A percentile compares a stretch with the other conserved stretches of the same genome.
phyloP scores from a whole-genome alignment of 1,140 invertebrate genomes.

The Nasonia giraulti region DNA sequence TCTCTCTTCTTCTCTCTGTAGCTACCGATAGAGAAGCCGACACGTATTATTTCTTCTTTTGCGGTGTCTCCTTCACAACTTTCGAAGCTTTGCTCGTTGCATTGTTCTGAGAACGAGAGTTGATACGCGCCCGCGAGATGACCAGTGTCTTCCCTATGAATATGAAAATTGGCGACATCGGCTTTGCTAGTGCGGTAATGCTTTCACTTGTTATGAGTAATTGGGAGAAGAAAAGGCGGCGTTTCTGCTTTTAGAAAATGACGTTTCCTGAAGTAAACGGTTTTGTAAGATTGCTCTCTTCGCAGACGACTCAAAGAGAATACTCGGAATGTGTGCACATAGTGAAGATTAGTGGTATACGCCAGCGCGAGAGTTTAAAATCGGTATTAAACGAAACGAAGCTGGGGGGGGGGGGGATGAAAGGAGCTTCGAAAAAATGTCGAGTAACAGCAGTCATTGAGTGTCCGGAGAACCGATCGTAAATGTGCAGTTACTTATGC shows the following conservation, averaged over 20 bases:
- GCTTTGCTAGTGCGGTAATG: neutral
- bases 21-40: neutral
- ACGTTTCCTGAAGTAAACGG: neutral
- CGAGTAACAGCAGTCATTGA: neutral
- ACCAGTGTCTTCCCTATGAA: slow-evolving; percentile 21
- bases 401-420: too few relatives aligned
- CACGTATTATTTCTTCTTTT: neutral
- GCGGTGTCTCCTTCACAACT: neutral
- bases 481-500: slow-evolving; percentile 35
- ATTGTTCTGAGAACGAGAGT: slow-evolving; percentile 42
- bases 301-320: too few relatives aligned
- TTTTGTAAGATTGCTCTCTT: neutral
- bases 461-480: neutral
- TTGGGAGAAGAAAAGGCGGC: neutral
- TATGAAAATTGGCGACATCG: slow-evolving; percentile 36
- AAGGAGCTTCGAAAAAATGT: neutral
- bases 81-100: neutral
- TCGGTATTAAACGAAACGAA: too few relatives aligned
- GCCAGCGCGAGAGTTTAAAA: too few relatives aligned
- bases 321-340: neutral
- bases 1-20: neutral
- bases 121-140: slow-evolving; percentile 7
- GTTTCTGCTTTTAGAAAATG: neutral
- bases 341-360: neutral
- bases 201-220: slow-evolving; percentile 8